These are phyloP conservation scores for Rhagoletis zephyria DNA, from an alignment of 1,140 invertebrate genomes.

Conservation along the genomic window DNA sequence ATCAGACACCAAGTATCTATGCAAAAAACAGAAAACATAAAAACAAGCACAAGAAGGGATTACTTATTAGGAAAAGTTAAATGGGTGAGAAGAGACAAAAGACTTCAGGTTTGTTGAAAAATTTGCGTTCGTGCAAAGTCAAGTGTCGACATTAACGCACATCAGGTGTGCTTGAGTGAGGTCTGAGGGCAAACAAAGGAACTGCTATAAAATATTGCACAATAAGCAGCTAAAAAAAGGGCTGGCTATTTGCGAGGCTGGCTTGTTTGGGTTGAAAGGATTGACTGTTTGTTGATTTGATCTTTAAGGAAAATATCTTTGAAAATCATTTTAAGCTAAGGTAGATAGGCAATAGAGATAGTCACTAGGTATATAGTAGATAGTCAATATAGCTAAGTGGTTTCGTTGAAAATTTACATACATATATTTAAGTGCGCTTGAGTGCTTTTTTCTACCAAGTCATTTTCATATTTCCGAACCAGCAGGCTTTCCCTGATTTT, in stretches of 20 bases:
- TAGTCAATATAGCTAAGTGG: too few species aligned
- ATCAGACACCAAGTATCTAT: conserved; percentile 59
- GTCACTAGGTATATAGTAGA: too few species aligned
- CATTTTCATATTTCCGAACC: too few species aligned
- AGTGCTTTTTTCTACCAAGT: too few species aligned
- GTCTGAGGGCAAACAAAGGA: background rate
- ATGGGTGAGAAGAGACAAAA: conserved; percentile 14
- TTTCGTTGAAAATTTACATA: too few species aligned
- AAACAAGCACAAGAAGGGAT: conserved; percentile 8
- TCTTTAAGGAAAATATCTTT: background rate
- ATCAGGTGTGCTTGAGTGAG: background rate
- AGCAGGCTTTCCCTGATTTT: too few species aligned
- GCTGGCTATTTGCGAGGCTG: background rate
- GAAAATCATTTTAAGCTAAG: background rate
- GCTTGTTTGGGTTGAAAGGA: background rate
- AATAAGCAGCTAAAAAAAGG: background rate
- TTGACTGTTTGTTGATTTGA: background rate
- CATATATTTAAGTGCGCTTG: too few species aligned
- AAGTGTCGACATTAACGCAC: conserved; percentile 33
- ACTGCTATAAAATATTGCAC: background rate
- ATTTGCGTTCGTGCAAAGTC: conserved; percentile 30
- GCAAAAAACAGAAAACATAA: conserved; percentile 8
- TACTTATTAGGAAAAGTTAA: conserved; percentile 25
- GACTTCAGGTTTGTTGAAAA: conserved; percentile 32
- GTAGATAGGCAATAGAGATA: too few species aligned